Base-by-base conservation (phyloP, 2,888 invertebrate genomes). In the Erebia aethiops region DNA sequence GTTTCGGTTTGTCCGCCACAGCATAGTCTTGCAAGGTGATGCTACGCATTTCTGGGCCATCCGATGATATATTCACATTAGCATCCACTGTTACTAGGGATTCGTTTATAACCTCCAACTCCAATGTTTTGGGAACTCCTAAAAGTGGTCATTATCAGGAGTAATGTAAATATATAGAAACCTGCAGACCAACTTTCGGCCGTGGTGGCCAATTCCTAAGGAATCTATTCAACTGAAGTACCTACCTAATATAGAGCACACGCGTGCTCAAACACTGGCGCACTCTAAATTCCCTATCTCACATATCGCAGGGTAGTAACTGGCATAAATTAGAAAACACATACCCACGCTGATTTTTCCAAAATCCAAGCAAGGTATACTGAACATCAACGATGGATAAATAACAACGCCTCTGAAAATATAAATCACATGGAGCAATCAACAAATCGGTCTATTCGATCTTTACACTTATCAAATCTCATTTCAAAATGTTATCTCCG, bases 361-460 rank as follows among this genome's bases (percentile, higher is more conserved):
- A 81, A 95, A 95, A 84, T 95, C 93, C 62, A 95, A 81, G 74
- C 87, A 88, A 0, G 89, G 87, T 52, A 90, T 85, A 75, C 94
- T 92, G 75, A 95, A 94, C 79, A 84, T 90, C 41, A 96, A 79
- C 10, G 94, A 90, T 1, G 96, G 96, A 78, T 94, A 95, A 69
- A 95, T 86, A 1, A 95, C 91, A 80, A 91, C 93, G 16, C 96
- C 96, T 78, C 95, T 96, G 83, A 73, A 93, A 71, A 35, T 41
- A 71, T 57, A 18, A 10, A 35, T 35, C 35, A 35, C 35, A 35
- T 35, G 10, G 10, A 16, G 10, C 16, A 54, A 54, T 65, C 7
- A 26, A 46, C 8, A 35, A 35, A 35, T 35, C 35, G 35, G 35
- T 35, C n/a, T 56, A 43, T 16, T 14, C 14, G 14, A 41, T 26